phyloP scores from a whole-genome alignment of 2,888 invertebrate genomes.

The Crocallis elinguaria region DNA sequence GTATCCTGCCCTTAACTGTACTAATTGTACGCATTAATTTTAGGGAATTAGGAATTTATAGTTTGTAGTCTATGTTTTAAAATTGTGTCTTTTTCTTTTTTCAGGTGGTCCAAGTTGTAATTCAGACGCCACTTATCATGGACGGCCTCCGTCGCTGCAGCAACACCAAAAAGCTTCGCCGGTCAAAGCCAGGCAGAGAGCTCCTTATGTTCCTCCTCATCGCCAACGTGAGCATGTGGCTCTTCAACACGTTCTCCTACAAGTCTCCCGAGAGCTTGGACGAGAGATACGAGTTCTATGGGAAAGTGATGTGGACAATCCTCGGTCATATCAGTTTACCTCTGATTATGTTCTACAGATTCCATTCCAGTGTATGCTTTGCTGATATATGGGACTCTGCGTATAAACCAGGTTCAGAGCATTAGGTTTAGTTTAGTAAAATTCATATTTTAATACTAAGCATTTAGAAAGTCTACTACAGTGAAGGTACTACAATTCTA shows the following conservation, averaged over 20 bases:
- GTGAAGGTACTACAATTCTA: too few relatives aligned
- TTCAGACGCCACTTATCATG: conserved; percentile 90
- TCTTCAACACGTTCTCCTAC: conserved; percentile 88
- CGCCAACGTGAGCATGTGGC: conserved; percentile 91
- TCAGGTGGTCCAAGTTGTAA: conserved; percentile 88
- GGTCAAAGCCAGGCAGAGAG: conserved; percentile 90
- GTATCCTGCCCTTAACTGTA: too few relatives aligned
- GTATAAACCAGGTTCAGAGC: conserved; percentile 85
- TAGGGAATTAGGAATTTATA: too few relatives aligned
- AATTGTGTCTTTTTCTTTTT: not conserved
- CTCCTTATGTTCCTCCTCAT: conserved; percentile 90
- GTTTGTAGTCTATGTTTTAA: too few relatives aligned
- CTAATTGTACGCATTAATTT: too few relatives aligned
- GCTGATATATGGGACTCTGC: conserved; percentile 92
- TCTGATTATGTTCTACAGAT: conserved; percentile 90
- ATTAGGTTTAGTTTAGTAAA: conserved; percentile 46
- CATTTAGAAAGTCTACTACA: too few relatives aligned
- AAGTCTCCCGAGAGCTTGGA: conserved; percentile 80
- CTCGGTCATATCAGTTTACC: conserved; percentile 90
- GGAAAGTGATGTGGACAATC: conserved; percentile 89
- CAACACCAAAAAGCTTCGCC: conserved; percentile 85
- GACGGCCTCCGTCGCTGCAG: conserved; percentile 91
- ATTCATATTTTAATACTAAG: not conserved
- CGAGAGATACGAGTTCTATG: conserved; percentile 87
- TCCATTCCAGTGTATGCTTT: conserved; percentile 91